These are phyloP conservation scores for Actinemys pallida DNA, from an alignment of 2,113 vertebrate species.

Conservation along the genomic window DNA sequence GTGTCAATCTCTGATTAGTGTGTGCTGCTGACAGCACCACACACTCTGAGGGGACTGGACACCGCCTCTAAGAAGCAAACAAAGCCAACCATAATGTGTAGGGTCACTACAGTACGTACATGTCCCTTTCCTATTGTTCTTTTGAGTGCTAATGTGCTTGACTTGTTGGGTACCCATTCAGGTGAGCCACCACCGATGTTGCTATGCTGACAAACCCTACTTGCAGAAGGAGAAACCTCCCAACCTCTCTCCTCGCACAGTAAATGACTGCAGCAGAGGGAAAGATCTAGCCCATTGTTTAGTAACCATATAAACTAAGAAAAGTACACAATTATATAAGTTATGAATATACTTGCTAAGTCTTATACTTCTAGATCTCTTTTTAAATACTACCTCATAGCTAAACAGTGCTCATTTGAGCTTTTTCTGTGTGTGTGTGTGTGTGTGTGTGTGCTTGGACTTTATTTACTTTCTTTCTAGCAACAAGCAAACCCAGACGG, in stretches of 20 bases:
- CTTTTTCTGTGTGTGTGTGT: background rate
- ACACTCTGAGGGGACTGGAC: background rate
- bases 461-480: background rate
- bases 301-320: background rate
- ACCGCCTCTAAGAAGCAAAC: background rate
- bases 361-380: background rate
- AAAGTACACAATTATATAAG: fast-evolving
- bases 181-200: no score
- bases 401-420: background rate
- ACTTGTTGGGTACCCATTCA: background rate
- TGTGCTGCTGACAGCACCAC: background rate
- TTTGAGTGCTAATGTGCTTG: background rate
- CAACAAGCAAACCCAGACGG: background rate
- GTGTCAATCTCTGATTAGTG: background rate
- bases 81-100: background rate
- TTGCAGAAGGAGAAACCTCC: background rate
- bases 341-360: background rate
- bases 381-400: background rate
- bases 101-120: background rate
- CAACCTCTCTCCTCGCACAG: background rate
- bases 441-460: background rate
- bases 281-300: background rate
- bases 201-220: background rate
- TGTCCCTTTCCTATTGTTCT: background rate
- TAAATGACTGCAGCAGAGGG: background rate